phyloP scores from a whole-genome alignment of 1,140 invertebrate species.

The Radopholus similis region DNA sequence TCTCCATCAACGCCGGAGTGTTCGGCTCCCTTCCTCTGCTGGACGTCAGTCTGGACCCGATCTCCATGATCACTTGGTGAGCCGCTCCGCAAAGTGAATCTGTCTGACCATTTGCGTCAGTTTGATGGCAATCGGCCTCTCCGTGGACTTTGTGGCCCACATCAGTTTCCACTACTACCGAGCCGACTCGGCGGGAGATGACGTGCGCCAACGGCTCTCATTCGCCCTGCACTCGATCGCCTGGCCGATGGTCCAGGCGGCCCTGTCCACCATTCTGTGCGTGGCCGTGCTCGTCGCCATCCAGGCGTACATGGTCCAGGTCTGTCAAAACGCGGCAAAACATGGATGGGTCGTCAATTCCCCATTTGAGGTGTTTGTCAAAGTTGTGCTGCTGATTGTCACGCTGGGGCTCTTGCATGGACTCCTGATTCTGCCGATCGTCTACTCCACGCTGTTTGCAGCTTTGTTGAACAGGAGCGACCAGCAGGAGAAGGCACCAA shows the following conservation, averaged over 20 bases:
- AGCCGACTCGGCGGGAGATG: constrained; percentile 63
- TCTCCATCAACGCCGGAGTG: constrained; percentile 61
- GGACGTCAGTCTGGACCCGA: constrained; percentile 63
- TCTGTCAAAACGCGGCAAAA: constrained; percentile 31
- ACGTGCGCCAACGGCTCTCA: constrained; percentile 71
- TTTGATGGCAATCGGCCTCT: constrained; percentile 64
- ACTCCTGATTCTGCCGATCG: constrained; percentile 60
- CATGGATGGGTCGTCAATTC: neutral
- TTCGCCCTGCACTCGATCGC: constrained; percentile 83
- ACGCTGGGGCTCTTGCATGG: constrained; percentile 60
- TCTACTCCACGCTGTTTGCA: too few species aligned
- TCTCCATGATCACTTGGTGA: constrained; percentile 62
- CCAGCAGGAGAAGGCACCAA: too few species aligned
- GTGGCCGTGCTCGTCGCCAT: constrained; percentile 79
- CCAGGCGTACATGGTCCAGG: constrained; percentile 77
- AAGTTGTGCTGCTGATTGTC: constrained; percentile 62
- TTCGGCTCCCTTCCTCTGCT: constrained; percentile 62
- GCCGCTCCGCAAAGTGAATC: neutral
- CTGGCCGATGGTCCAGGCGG: constrained; percentile 89
- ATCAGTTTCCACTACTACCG: constrained; percentile 65
- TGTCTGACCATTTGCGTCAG: neutral
- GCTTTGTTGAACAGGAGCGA: too few species aligned
- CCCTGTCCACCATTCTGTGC: constrained; percentile 83
- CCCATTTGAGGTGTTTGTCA: constrained; percentile 59
- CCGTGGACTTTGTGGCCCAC: constrained; percentile 63